Evolutionary conservation across 2,888 invertebrate genomes (phyloP), one percentile per base, ranked within the genome.

Genomic region (Aphidius colemani): DNA sequence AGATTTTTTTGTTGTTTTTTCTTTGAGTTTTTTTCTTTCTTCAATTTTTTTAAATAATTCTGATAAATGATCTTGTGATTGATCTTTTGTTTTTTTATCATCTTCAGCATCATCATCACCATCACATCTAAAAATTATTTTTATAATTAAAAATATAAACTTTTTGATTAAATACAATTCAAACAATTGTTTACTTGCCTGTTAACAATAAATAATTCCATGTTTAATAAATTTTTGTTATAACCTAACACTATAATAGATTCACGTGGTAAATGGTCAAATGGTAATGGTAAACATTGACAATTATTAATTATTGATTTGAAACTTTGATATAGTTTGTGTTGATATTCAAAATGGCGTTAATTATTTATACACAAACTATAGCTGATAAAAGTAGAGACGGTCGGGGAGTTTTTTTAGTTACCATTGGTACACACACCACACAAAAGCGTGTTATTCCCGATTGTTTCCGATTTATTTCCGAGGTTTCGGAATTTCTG

Each of bases 191-290:
- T 51, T 61, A 68, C 71, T 72, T 83, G 90, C 91, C 91, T 87
- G 75, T 90, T 89, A 60, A 91, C 86, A 67, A 90, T 85, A 77
- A 91, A 91, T 70, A 91, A 84, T 82, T 89, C 89, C 91, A 91
- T 90, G 39, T 56, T 63, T 49, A 9, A 44, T 62, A 48, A 41
- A 58, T 41, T 41, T 44, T 7, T 59, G 0, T 50, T 49, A 53
- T 53, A 7, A 46, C 46, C 46, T 57, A 57, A 45, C 46, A 9
- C 43, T 2, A n/a, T n/a, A 6, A 5, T 9, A 18, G 2, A 44
- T 10, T 57, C 57, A 57, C 57, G 57, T 57, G 57, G n/a, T 55
- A n/a, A n/a, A n/a, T n/a, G n/a, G n/a, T n/a, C n/a, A n/a, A n/a
- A n/a, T n/a, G n/a, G n/a, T n/a, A n/a, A n/a, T 57, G 57, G n/a